Percentiles rank a stretch among this genome's conserved stretches.
Evolutionary conservation across 2,113 vertebrate genomes (phyloP).

Genomic region (Semnornis frantzii): DNA sequence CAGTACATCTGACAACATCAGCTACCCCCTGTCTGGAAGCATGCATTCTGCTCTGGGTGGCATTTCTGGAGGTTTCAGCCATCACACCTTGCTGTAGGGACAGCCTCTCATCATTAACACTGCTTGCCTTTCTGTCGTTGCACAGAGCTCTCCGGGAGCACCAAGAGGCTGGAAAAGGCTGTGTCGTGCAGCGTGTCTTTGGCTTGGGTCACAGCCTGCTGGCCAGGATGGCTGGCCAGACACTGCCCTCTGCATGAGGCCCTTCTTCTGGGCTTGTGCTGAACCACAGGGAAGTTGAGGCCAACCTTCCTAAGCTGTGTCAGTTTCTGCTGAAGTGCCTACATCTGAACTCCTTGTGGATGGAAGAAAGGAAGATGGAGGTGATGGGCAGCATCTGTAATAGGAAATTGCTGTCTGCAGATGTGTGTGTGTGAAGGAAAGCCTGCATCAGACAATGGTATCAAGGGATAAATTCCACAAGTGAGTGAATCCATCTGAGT

Average conservation of each 20-base stretch:
- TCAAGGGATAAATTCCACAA: slow-evolving; percentile 72
- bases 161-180: neutral
- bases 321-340: slow-evolving; percentile 5
- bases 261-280: neutral
- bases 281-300: neutral
- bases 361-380: slow-evolving; percentile 48
- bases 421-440: slow-evolving; percentile 59
- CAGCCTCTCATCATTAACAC: neutral
- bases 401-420: slow-evolving; percentile 68
- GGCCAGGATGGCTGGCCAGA: neutral
- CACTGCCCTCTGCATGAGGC: neutral
- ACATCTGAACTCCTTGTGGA: slow-evolving; percentile 48
- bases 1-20: neutral
- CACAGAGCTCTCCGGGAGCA: neutral
- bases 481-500: slow-evolving; percentile 67
- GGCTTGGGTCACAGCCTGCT: neutral
- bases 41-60: neutral
- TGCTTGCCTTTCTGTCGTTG: neutral
- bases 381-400: slow-evolving; percentile 63
- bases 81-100: fast-evolving
- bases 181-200: fast-evolving
- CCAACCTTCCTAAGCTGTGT: neutral
- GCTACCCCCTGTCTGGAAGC: neutral
- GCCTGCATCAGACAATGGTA: slow-evolving; percentile 56
- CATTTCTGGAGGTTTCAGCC: neutral